A percentile compares a stretch with the other conserved stretches of the same genome.
Conservation (phyloP, 1,140 invertebrate genomes). For the Meloidogyne hapla region DNA sequence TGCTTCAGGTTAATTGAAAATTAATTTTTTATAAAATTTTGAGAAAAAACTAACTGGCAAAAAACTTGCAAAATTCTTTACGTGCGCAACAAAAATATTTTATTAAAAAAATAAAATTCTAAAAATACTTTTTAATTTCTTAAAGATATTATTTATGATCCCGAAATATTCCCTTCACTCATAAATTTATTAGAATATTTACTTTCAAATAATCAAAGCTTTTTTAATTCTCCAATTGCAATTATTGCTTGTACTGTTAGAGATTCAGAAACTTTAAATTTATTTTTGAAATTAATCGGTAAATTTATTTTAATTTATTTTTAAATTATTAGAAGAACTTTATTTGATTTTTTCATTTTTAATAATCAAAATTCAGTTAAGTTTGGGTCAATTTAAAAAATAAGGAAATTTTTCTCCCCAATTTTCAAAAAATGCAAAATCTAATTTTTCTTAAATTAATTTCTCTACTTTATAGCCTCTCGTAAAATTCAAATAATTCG, state of each 20-base stretch:
- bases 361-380: no score
- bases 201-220: neutral
- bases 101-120: no score
- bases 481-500: neutral
- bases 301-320: neutral
- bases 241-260: slow-evolving; percentile 2
- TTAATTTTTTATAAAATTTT: neutral
- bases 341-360: no score
- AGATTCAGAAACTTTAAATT: neutral
- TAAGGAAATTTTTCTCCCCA: no score
- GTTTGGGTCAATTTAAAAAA: no score
- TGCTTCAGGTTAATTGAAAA: neutral
- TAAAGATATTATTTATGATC: slow-evolving; percentile 5
- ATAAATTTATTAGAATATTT: neutral
- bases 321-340: no score
- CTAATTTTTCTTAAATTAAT: neutral
- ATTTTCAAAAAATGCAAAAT: no score
- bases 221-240: neutral
- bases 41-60: no score
- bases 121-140: neutral
- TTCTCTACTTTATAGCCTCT: no score
- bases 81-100: no score
- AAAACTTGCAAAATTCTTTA: no score
- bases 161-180: neutral
- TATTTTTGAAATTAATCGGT: neutral